phyloP scores from a whole-genome alignment of 2,113 vertebrate species.

The Clupea harengus region DNA sequence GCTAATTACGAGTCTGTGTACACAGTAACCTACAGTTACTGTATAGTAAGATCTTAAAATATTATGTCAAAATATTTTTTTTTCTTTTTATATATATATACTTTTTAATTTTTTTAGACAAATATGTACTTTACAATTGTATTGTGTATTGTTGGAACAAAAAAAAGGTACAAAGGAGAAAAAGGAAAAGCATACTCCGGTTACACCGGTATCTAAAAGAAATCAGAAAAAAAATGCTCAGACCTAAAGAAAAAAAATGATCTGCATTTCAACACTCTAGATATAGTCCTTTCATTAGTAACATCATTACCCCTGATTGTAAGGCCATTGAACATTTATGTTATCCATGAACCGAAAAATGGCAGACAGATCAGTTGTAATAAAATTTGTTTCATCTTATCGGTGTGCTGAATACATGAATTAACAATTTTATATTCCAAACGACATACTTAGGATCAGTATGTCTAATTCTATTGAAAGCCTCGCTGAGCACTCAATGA shows the following conservation, averaged over 20 bases:
- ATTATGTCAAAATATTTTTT: neutral
- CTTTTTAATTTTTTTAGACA: conserved; percentile 46
- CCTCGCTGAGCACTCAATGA: neutral
- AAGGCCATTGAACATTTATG: neutral
- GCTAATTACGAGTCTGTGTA: neutral
- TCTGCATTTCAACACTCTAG: neutral
- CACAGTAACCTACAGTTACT: neutral
- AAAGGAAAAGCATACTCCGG: neutral
- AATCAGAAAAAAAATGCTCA: neutral
- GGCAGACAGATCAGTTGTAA: neutral
- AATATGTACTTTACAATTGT: conserved; percentile 20
- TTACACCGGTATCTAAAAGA: neutral
- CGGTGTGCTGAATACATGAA: neutral
- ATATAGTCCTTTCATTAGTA: neutral
- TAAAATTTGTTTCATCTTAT: neutral
- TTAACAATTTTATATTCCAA: neutral
- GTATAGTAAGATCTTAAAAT: neutral
- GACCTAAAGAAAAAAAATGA: neutral
- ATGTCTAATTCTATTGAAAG: neutral
- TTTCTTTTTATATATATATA: neutral
- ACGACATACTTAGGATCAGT: neutral
- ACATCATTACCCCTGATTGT: neutral
- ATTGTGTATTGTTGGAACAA: neutral
- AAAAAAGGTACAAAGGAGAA: neutral
- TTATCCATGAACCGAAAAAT: neutral